Conservation (phyloP, 2,113 vertebrate genomes). For the Amphiprion percula region DNA sequence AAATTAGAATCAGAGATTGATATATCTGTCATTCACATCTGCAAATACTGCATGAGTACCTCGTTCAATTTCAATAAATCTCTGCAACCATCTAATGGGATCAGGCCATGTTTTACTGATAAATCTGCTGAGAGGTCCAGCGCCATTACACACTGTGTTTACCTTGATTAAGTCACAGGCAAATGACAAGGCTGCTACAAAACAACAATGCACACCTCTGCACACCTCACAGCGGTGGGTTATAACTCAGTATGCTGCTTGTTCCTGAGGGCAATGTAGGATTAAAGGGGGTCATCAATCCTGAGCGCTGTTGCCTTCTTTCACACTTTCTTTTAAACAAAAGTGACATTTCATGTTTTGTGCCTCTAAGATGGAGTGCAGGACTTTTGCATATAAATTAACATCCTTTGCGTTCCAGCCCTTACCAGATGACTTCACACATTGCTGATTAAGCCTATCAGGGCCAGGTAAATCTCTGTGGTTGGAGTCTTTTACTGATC, state of each 20-base stretch:
- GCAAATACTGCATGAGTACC: background rate
- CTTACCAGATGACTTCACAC: too few species aligned
- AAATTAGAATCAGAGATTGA: background rate
- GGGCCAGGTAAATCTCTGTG: too few species aligned
- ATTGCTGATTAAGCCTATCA: too few species aligned
- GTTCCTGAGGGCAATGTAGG: background rate
- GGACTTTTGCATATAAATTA: too few species aligned
- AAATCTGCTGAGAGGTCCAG: background rate
- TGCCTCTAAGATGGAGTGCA: background rate
- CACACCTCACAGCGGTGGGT: background rate
- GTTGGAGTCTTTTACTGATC: too few species aligned
- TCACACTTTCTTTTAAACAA: background rate
- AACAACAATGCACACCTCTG: background rate
- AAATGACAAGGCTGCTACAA: background rate
- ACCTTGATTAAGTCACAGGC: background rate
- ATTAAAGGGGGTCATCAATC: conserved; percentile 1
- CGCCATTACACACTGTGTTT: background rate
- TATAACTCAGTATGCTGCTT: background rate
- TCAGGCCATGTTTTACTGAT: background rate
- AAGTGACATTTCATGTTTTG: background rate
- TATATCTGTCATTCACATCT: conserved; percentile 1
- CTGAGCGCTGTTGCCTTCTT: background rate
- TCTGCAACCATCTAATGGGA: background rate
- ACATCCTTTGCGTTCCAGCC: too few species aligned
- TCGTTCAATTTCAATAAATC: background rate